Evolutionary conservation across 2,113 vertebrate species (phyloP), one percentile per base, ranked within the genome.

Genomic region (Burhinus bistriatus): DNA sequence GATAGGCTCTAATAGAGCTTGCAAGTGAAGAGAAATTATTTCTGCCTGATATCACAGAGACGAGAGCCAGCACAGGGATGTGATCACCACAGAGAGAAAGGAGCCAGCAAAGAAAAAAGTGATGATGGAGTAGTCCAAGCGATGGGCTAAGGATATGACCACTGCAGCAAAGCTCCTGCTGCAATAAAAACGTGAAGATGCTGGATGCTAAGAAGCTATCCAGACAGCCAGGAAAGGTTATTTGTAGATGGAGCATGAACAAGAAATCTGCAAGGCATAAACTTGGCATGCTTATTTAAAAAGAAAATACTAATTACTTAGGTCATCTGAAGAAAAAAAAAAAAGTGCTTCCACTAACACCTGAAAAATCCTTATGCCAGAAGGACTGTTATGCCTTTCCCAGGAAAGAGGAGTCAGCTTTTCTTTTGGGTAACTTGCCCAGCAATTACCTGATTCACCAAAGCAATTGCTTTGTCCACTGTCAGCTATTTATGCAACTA

Each of bases 1-100:
- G 82, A 94, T n/a, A 85, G 54, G 75, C 27, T 61, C 40, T 80
- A 90, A 88, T 27, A 94, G 66, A 66, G 20, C 49, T 94, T 86
- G 71, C 38, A 77, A 96, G 75, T 18, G 62, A 72, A 64, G 54
- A 96, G 51, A 66, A 94, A 95, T 94, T 75, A 91, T 94, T 94
- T 91, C 87, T 91, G 87, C 42, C 89, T 94, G 83, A 93, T 93
- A 89, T 79, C 83, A 95, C 73, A 59, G 78, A 82, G 40, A 80
- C 0, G 1, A 72, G 71, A 95, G 66, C 82, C 75, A 93, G 68
- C 32, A 38, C 26, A 71, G 55, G 51, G 77, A 81, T 90, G 61
- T 51, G 81, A 81, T 96, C 68, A 81, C 20, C 55, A 75, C 8
- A 47, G 64, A 75, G 68, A 70, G 42, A 90, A 96, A 69, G 40